phyloP scores from a whole-genome alignment of 53 echinoderm and acorn worm species.

The Pentamera pediparva region DNA sequence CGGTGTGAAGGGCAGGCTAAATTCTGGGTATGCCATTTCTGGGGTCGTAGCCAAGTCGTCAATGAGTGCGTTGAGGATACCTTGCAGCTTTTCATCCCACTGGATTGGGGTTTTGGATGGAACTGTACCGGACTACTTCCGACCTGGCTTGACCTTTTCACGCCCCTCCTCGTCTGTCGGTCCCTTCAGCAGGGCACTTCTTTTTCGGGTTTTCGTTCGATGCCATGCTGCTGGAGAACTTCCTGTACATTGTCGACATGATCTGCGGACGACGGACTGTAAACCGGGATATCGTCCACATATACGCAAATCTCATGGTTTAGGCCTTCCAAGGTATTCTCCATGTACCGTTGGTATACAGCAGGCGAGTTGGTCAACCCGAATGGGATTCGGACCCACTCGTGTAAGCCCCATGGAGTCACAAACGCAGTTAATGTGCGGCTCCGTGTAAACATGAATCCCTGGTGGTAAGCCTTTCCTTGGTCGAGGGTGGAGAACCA shows the following conservation, averaged over 20 bases:
- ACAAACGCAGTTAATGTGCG: neutral
- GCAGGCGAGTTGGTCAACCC: slow-evolving; percentile 23
- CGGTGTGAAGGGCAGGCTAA: slow-evolving; percentile 38
- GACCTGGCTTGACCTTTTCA: too few species aligned
- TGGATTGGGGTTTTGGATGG: slow-evolving; percentile 32
- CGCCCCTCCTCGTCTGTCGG: too few species aligned
- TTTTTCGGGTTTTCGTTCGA: too few species aligned
- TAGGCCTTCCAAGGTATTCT: slow-evolving; percentile 8
- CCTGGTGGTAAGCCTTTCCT: slow-evolving; percentile 5
- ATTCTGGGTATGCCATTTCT: slow-evolving; percentile 48
- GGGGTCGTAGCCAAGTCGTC: slow-evolving; percentile 17
- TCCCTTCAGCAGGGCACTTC: too few species aligned
- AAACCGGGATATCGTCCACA: slow-evolving; percentile 26
- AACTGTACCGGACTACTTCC: too few species aligned
- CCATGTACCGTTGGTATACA: slow-evolving; percentile 19
- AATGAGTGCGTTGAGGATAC: slow-evolving; percentile 21
- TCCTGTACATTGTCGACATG: slow-evolving; percentile 23
- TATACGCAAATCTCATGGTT: slow-evolving; percentile 17
- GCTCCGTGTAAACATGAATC: neutral
- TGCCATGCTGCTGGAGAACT: slow-evolving; percentile 35
- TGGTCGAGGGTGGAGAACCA: slow-evolving; percentile 34
- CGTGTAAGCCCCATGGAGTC: slow-evolving; percentile 22
- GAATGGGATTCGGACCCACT: slow-evolving; percentile 54
- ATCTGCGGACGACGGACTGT: slow-evolving; percentile 36
- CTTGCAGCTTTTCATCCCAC: slow-evolving; percentile 28